Percentiles rank a stretch among this genome's conserved stretches.
Evolutionary conservation across 2,888 invertebrate genomes (phyloP).

Genomic region (Drosophila mimica): DNA sequence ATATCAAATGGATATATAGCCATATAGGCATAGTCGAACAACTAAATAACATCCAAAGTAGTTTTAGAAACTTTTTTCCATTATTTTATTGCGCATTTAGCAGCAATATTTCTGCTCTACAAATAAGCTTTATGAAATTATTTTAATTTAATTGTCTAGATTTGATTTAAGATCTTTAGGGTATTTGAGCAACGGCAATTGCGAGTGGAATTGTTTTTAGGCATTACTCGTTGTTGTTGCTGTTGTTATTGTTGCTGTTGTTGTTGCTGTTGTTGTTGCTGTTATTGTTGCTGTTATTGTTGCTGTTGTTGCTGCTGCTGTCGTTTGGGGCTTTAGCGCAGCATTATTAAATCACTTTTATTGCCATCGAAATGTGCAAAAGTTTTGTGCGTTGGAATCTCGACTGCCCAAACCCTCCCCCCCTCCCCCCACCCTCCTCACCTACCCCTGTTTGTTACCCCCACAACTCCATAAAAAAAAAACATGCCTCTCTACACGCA

Average conservation of each 20-base stretch:
- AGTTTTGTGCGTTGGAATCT: slow-evolving; percentile 45
- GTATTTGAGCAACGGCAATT: slow-evolving; percentile 1
- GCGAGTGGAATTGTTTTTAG: background rate
- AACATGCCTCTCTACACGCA: background rate
- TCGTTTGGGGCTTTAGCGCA: slow-evolving; percentile 54
- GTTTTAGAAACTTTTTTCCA: background rate
- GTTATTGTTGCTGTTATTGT: slow-evolving; percentile 32
- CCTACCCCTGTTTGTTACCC: background rate
- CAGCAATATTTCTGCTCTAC: background rate
- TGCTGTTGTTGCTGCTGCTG: slow-evolving; percentile 36
- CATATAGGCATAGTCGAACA: background rate
- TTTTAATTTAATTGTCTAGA: background rate
- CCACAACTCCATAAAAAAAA: background rate
- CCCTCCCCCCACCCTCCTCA: background rate
- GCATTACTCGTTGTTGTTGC: slow-evolving; percentile 20
- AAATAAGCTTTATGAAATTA: background rate
- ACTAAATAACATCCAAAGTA: background rate
- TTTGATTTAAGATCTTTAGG: slow-evolving; percentile 9
- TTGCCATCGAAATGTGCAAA: slow-evolving; percentile 77
- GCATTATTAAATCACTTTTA: slow-evolving; percentile 80
- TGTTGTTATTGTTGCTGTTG: slow-evolving; percentile 44
- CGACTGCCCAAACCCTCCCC: background rate
- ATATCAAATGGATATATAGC: background rate
- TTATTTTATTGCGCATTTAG: background rate
- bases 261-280: slow-evolving; percentile 28